Base-by-base conservation (phyloP, 2,113 vertebrate species). In the Anguilla japonica region DNA sequence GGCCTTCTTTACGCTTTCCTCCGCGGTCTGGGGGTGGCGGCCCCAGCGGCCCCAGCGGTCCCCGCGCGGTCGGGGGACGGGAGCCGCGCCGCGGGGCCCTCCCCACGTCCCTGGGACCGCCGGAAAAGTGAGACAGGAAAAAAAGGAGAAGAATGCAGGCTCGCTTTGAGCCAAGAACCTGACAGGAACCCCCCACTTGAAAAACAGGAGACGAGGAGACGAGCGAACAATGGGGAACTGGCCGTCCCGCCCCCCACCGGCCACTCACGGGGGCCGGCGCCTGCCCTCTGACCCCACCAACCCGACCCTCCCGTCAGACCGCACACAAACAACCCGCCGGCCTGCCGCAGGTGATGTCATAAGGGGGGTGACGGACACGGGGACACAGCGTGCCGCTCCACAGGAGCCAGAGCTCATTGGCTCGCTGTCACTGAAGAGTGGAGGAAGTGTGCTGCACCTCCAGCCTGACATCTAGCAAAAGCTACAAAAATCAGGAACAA, bases 161-260 rank as follows among this genome's bases (percentile, higher is more conserved):
- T 40, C 46, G 75, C 41, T 82, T 43, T 75, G 79, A 82, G 87
- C 87, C 87, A 88, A 88, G 43, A 81, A 83, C 71, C 89, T 80
- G 41, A 88, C 3, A 85, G 87, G 79, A 83, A 89, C 87, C 90
- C 82, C 90, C 83, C 39, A 91, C 83, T 39, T 88, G 81, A 89
- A 92, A 67, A 93, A 83, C 29, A 91, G 87, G 88, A 90, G 91
- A 90, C 8, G 91, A 67, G 84, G 60, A 87, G 84, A 90, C 26
- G 85, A 83, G 80, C 16, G 81, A 91, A 90, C 85, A 92, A 34
- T 87, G 87, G 92, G 41, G 85, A 83, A 41, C 50, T 88, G 43
- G 40, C 41, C 20, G 34, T 41, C 18, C 41, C 34, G 71, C 11
- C n/a, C n/a, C 71, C 71, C 60, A n/a, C 20, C 13, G 14, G 18